Base-by-base conservation (phyloP, 2,797 vertebrate genomes). In the Urocyon cinereoargenteus region DNA sequence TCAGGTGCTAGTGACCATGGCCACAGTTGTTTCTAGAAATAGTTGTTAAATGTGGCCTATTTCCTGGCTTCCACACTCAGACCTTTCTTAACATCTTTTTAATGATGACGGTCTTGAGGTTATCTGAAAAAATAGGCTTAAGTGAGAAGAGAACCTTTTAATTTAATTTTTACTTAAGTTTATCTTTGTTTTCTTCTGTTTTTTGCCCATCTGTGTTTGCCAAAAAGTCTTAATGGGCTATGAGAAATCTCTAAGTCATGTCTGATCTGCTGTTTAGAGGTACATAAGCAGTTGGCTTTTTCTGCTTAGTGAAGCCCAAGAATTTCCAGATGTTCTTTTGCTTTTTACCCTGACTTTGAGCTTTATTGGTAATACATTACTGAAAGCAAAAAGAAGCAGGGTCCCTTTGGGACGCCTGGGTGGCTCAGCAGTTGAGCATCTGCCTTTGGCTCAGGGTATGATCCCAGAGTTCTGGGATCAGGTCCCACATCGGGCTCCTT, bases 141-240 rank as follows among this genome's bases (percentile, higher is more conserved):
- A 81, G 14, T 88, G 78, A 89, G 19, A 91, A 36, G 36, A 55
- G 45, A 93, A 61, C 21, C 61, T 87, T 55, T 83, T 84, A 66
- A 68, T 79, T 57, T 94, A 26, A 81, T 45, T 82, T 95, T 95
- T 75, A 21, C 73, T 86, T 89, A 49, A 73, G 19, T 4, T 73
- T 90, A 49, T 49, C 51, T 93, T 92, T 96, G 61, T 78, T 93
- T 83, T 81, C 64, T 92, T 28, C 40, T 59, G 8, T n/a, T 62
- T 82, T 81, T 85, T 31, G 26, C 82, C 75, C 91, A 45, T 16
- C 79, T 86, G 7, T 55, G 24, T 73, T 66, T 79, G 24, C 26
- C n/a, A 61, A 82, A 53, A 90, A 68, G 15, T 94, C 34, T 83
- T 92, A 78, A 40, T 8, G n/a, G 22, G 9, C 26, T 70, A 24